These are phyloP conservation scores for Xiphophorus birchmanni DNA, from an alignment of 2,797 vertebrate genomes.

Conservation along the genomic window DNA sequence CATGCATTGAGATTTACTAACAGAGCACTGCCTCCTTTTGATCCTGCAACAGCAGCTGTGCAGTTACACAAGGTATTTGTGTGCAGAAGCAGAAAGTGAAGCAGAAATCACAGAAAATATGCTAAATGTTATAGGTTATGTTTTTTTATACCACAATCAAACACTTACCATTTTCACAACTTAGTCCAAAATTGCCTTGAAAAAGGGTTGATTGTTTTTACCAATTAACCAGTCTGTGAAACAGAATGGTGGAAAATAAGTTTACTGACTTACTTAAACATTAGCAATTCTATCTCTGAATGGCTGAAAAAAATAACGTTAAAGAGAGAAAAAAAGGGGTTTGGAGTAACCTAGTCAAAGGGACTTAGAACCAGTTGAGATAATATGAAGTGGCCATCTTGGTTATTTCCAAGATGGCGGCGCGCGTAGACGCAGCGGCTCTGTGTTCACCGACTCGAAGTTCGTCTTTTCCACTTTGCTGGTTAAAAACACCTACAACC, in stretches of 20 bases:
- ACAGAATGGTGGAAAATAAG: no score
- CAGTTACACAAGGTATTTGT: not conserved
- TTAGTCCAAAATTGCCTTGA: conserved; percentile 1
- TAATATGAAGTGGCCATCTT: not conserved
- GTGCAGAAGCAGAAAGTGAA: not conserved
- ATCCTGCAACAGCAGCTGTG: not conserved
- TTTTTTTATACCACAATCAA: not conserved
- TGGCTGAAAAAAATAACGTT: not conserved
- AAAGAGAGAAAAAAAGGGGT: not conserved
- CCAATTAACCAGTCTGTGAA: not conserved
- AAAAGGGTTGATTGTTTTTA: not conserved
- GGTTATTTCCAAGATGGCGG: no score
- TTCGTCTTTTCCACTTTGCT: no score
- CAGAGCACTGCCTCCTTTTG: not conserved
- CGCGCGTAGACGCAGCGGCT: no score
- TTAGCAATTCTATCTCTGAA: not conserved
- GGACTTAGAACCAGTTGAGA: not conserved
- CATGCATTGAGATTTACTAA: not conserved
- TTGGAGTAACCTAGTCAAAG: not conserved
- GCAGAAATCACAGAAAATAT: not conserved
- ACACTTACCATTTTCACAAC: not conserved
- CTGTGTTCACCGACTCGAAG: no score
- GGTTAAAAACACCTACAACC: no score
- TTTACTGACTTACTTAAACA: not conserved
- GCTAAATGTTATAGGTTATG: not conserved